Conservation (phyloP, 2,797 vertebrate genomes). For the Brachymystax lenok region DNA sequence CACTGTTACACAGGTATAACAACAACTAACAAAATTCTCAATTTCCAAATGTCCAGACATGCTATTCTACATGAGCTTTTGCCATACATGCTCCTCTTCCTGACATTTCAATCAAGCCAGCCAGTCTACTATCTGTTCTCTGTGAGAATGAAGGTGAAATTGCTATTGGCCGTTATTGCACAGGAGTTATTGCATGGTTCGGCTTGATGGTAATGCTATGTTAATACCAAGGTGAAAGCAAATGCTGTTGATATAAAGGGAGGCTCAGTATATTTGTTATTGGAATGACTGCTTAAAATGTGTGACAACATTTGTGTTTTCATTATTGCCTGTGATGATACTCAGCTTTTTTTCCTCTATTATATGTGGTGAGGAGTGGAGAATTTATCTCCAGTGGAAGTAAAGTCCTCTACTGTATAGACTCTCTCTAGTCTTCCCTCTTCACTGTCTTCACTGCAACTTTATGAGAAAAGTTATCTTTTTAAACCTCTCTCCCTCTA, state of each 20-base stretch:
- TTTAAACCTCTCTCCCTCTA: slow-evolving; percentile 22
- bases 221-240: slow-evolving; percentile 23
- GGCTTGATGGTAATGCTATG: slow-evolving; percentile 20
- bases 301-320: slow-evolving; percentile 8
- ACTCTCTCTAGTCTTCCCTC: background rate
- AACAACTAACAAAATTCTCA: background rate
- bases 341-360: background rate
- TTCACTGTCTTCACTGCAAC: background rate
- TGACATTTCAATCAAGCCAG: slow-evolving; percentile 36
- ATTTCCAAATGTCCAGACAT: background rate
- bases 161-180: slow-evolving; percentile 13
- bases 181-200: slow-evolving; percentile 18
- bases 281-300: slow-evolving; percentile 5
- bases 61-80: background rate
- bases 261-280: slow-evolving; percentile 17
- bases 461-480: slow-evolving; percentile 14
- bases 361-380: background rate
- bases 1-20: background rate
- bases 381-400: background rate
- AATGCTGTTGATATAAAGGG: background rate
- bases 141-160: slow-evolving; percentile 1
- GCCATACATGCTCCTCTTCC: background rate
- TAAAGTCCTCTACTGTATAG: background rate
- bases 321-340: background rate
- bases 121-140: background rate